Evolutionary conservation across 23 tunicate species (phyloP), one percentile per base, ranked within the genome.

Genomic region (Aplidium turbinatum): DNA sequence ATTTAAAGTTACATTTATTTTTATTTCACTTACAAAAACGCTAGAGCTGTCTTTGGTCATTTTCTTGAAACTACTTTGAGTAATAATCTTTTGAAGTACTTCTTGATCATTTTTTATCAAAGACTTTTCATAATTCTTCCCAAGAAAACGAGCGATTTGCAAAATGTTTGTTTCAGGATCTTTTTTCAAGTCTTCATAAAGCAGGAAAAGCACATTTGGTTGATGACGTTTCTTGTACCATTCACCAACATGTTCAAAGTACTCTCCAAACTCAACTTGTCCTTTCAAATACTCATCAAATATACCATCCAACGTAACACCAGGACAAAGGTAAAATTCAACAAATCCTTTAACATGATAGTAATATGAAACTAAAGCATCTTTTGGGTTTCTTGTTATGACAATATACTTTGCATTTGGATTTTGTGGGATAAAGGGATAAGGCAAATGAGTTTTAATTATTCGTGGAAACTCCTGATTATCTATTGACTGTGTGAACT

Each of bases 331-430:
- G 31, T 68, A 78, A 27, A 1, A 0, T 9, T 57, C 35, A 2
- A 38, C 33, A 28, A 85, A 78, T 13, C 85, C 92, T 54, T 36
- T 50, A 6, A 33, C 16, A 52, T 85, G 92, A 33, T 47, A 70
- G 45, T 46, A 71, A 20, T 23, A 73, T 9, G 85, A 85, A 5
- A 78, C 79, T 26, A 70, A 21, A 26, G 60, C 92, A 47, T 85
- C 92, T 47, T 85, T 85, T 5, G 92, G 92, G 46, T 85, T 63
- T 34, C 92, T 60, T 0, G 84, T 50, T 2, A 85, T 54, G 54
- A 46, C 70, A 5, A 85, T 42, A 26, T 85, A 85, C 54, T 79
- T 85, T 16, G 92, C 85, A 20, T 33, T 38, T 1, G 82, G 30
- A 63, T 77, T 38, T n/a, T 77, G 35, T 13, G 86, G 79, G 19